phyloP scores from a whole-genome alignment of 1,140 invertebrate genomes.

The Bombus pyrosoma region DNA sequence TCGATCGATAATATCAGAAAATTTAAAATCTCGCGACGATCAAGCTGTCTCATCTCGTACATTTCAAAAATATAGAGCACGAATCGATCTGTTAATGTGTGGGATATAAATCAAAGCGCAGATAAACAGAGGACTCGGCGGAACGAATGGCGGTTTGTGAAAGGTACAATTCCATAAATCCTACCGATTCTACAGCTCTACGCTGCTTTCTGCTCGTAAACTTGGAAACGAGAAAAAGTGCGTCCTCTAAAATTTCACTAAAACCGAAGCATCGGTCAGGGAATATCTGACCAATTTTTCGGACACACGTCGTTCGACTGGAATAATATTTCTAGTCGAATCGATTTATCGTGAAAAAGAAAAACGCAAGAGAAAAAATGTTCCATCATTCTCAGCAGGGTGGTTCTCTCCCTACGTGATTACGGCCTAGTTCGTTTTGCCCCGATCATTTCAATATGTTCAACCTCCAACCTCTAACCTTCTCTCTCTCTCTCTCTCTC shows the following conservation, averaged over 20 bases:
- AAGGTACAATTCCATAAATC: constrained; percentile 20
- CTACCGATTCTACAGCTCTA: not conserved
- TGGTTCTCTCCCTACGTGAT: not conserved
- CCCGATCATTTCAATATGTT: not conserved
- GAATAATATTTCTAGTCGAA: constrained; percentile 1
- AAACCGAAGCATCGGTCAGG: not conserved
- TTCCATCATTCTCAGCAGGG: not conserved
- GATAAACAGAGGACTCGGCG: not conserved
- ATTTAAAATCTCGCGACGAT: not conserved
- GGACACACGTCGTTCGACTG: not conserved
- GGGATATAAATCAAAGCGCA: not conserved
- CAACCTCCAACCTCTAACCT: too few species aligned
- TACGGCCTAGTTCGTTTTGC: not conserved
- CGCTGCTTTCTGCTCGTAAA: not conserved
- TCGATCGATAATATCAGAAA: not conserved
- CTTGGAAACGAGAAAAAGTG: not conserved
- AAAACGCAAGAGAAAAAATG: not conserved
- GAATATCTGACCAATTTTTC: not conserved
- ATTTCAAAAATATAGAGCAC: not conserved
- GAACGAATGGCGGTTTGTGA: not conserved
- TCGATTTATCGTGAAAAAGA: not conserved
- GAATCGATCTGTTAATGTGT: not conserved
- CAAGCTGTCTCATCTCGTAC: not conserved
- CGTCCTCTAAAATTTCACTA: constrained; percentile 5
- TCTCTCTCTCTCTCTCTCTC: too few species aligned